A percentile compares a stretch with the other conserved stretches of the same genome.
These are phyloP conservation scores for Heliconius congener DNA, from an alignment of 1,140 invertebrate genomes.

Conservation along the genomic window DNA sequence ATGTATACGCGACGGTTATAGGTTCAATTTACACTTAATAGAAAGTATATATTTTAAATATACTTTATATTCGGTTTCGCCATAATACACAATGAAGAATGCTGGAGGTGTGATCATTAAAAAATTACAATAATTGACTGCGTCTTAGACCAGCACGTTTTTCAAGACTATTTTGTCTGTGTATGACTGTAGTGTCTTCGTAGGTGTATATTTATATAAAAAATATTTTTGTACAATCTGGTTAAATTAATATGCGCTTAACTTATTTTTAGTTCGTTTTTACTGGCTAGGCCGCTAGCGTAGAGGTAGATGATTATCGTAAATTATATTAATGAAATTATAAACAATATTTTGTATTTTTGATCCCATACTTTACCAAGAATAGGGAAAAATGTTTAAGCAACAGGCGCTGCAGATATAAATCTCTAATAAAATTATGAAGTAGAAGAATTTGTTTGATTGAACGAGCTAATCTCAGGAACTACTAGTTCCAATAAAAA, in stretches of 20 bases:
- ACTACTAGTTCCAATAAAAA: no score
- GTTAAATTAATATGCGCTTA: background rate
- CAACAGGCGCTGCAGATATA: background rate
- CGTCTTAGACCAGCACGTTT: no score
- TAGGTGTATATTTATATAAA: background rate
- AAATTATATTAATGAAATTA: conserved; percentile 38
- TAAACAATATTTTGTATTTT: conserved; percentile 24
- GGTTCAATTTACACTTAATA: no score
- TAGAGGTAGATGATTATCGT: conserved; percentile 16
- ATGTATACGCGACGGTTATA: no score
- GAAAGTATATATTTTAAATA: no score
- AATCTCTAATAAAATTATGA: background rate
- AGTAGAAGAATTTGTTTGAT: no score
- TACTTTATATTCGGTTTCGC: no score
- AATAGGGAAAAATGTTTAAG: background rate
- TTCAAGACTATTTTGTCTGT: no score
- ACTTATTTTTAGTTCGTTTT: background rate
- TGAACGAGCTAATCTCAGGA: background rate
- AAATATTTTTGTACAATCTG: background rate
- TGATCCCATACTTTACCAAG: background rate
- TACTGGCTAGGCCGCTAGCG: background rate
- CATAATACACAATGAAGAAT: no score
- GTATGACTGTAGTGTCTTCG: no score
- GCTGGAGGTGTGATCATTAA: no score
- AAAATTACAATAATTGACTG: no score